A percentile compares a stretch with the other conserved stretches of the same genome.
phyloP scores from a whole-genome alignment of 2,888 invertebrate genomes.

The Xestia xanthographa region DNA sequence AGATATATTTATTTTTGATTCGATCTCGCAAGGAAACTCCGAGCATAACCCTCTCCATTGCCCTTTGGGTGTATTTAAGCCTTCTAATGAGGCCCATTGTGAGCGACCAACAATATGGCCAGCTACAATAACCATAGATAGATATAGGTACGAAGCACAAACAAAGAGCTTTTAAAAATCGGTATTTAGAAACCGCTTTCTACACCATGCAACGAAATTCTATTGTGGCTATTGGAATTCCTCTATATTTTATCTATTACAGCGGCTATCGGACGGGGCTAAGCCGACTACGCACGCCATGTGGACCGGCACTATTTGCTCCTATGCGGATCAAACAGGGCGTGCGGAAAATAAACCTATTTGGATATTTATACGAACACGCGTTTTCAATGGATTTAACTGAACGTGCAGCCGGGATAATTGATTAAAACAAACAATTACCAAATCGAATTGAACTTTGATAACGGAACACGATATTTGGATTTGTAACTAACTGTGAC shows the following conservation, averaged over 20 bases:
- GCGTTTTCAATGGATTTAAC: slow-evolving; percentile 47
- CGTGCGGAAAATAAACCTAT: slow-evolving; percentile 64
- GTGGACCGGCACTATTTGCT: slow-evolving; percentile 41
- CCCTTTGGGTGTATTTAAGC: too few species aligned
- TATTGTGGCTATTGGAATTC: slow-evolving; percentile 48
- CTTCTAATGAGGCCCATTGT: too few species aligned
- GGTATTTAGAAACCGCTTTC: slow-evolving; percentile 28
- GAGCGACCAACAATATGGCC: too few species aligned
- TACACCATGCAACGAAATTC: slow-evolving; percentile 38
- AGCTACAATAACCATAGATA: neutral
- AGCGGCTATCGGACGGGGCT: slow-evolving; percentile 52
- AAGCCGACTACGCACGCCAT: slow-evolving; percentile 56
- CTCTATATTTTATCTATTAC: slow-evolving; percentile 63
- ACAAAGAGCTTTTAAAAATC: slow-evolving; percentile 22
- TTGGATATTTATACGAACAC: slow-evolving; percentile 61
- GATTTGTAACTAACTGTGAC: slow-evolving; percentile 9
- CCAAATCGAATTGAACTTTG: slow-evolving; percentile 47
- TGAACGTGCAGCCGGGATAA: slow-evolving; percentile 23
- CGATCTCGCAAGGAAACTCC: too few species aligned
- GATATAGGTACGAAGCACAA: neutral
- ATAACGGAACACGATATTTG: slow-evolving; percentile 31
- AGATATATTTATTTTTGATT: too few species aligned
- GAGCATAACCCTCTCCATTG: too few species aligned
- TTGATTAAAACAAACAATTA: slow-evolving; percentile 57
- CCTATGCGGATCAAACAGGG: slow-evolving; percentile 50